phyloP scores from a whole-genome alignment of 2,888 invertebrate genomes.

The Drosophila glabriapex region DNA sequence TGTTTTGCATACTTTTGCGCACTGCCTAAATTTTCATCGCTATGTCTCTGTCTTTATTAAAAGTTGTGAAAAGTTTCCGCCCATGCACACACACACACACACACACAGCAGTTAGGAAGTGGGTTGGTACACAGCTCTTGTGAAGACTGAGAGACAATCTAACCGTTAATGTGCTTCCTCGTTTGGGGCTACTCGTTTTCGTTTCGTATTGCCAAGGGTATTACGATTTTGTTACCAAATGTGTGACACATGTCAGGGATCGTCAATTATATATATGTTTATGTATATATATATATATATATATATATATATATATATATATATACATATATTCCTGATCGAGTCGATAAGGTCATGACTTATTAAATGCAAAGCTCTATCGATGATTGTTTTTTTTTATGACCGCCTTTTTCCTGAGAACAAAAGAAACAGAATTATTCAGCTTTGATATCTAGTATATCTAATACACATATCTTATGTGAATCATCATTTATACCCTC shows the following conservation, averaged over 20 bases:
- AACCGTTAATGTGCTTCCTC: conserved; percentile 49
- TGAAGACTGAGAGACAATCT: conserved; percentile 36
- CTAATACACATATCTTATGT: neutral
- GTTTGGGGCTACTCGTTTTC: conserved; percentile 14
- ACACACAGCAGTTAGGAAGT: neutral
- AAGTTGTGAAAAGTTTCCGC: conserved; percentile 60
- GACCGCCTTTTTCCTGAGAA: too few species aligned
- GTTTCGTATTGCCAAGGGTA: neutral
- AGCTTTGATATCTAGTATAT: neutral
- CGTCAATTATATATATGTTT: neutral
- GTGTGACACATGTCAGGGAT: neutral
- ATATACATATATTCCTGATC: neutral
- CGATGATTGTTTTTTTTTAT: neutral
- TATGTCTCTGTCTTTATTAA: conserved; percentile 73
- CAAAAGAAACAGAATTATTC: neutral
- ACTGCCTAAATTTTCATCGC: conserved; percentile 64
- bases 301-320: neutral
- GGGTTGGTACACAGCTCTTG: conserved; percentile 14
- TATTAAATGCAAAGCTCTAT: neutral
- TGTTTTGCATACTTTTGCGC: conserved; percentile 64
- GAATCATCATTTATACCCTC: neutral
- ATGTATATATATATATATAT: neutral
- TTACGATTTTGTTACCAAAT: neutral
- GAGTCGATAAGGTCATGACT: neutral
- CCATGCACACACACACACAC: conserved; percentile 27